A percentile compares a stretch with the other conserved stretches of the same genome.
These are phyloP conservation scores for Andrena flavipes DNA, from an alignment of 2,888 invertebrate species.

Conservation along the genomic window DNA sequence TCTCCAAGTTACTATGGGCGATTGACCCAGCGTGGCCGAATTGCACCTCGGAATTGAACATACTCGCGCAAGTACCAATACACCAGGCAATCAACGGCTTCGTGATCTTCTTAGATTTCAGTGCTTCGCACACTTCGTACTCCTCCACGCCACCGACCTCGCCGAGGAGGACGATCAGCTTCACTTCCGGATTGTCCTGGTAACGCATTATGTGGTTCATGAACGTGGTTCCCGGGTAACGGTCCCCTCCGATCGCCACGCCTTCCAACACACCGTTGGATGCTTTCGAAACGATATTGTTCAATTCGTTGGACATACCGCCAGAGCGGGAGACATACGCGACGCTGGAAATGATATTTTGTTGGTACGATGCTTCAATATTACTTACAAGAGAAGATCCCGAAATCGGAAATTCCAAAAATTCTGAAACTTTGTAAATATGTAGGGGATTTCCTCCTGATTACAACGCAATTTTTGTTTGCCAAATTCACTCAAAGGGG, in stretches of 20 bases:
- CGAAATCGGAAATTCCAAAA: too few species aligned
- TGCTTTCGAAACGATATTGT: slow-evolving; percentile 98
- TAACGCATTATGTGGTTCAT: slow-evolving; percentile 98
- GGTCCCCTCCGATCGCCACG: slow-evolving; percentile 98
- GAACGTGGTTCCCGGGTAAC: slow-evolving; percentile 99
- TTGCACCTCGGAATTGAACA: slow-evolving; percentile 91
- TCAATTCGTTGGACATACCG: slow-evolving; percentile 99
- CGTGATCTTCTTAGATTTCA: slow-evolving; percentile 92
- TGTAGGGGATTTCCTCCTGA: too few species aligned
- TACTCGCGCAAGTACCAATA: slow-evolving; percentile 95
- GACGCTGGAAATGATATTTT: slow-evolving; percentile 88
- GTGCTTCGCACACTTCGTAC: slow-evolving; percentile 96
- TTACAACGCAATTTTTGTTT: too few species aligned
- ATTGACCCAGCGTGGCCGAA: slow-evolving; percentile 99
- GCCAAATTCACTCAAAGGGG: too few species aligned
- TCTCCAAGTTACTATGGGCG: slow-evolving; percentile 97
- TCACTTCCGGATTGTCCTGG: slow-evolving; percentile 92
- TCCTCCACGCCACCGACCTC: slow-evolving; percentile 99
- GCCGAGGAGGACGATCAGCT: slow-evolving; percentile 97
- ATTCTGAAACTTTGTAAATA: too few species aligned
- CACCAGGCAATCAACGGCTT: slow-evolving; percentile 99
- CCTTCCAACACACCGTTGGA: slow-evolving; percentile 99
- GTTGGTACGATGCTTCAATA: neutral
- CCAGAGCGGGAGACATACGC: slow-evolving; percentile 99
- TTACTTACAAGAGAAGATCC: too few species aligned